Evolutionary conservation across 2,113 vertebrate genomes (phyloP), one percentile per base, ranked within the genome.

Genomic region (Xenopus tropicalis): DNA sequence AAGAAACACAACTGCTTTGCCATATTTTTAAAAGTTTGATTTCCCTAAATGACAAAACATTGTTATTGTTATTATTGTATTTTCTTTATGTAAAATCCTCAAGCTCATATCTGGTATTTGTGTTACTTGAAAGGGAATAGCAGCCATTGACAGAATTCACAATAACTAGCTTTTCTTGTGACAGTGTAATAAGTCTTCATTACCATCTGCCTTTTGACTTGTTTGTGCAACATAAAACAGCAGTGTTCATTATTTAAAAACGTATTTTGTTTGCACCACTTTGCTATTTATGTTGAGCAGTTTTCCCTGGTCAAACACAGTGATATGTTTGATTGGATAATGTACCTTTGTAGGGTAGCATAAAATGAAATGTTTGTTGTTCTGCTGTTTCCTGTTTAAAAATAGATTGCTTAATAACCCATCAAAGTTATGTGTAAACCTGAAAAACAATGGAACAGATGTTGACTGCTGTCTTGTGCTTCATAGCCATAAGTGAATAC

Each of bases 331-430:
- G 86, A 91, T 87, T 88, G 82, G 79, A 85, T 86, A 88, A 87
- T 84, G 80, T 81, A 81, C 82, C 82, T 88, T 87, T 86, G 80
- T 81, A 86, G 83, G 86, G 86, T 80, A 78, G 81, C 73, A 79
- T 83, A 85, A 86, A 86, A 83, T 77, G 83, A 81, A 84, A 80
- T 82, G 82, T 80, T 85, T 83, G 80, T 84, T 86, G 84, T 80
- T 85, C 83, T 84, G 82, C 83, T 85, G 82, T 84, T 88, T 89
- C 83, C 77, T 71, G 75, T 85, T 87, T 85, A 87, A 86, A 83
- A 90, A 90, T 88, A 88, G 87, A 90, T 88, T 89, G 90, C 90
- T 91, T 92, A 90, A 90, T 91, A 93, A 88, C 79, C 83, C 88
- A 90, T 90, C 87, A 90, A 91, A 89, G 88, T 88, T 85, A 81